Conservation (phyloP, 2,888 invertebrate genomes). For the Euclidia mi region DNA sequence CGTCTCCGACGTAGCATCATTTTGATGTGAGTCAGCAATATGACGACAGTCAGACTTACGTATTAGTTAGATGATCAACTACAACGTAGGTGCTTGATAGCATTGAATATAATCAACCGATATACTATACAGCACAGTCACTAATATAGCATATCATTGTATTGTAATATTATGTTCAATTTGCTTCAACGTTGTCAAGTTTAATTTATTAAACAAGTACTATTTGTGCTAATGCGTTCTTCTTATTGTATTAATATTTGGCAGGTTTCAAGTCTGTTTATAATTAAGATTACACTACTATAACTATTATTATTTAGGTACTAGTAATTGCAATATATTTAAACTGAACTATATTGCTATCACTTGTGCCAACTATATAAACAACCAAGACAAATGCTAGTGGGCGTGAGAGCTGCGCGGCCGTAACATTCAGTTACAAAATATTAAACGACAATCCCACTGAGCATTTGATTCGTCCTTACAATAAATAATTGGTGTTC, state of each 20-base stretch:
- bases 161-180: slow-evolving; percentile 13
- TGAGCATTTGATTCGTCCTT: slow-evolving; percentile 37
- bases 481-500: slow-evolving; percentile 77
- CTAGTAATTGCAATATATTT: slow-evolving; percentile 10
- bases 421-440: neutral
- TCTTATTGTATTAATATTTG: slow-evolving; percentile 80
- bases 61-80: no score
- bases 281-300: slow-evolving; percentile 48
- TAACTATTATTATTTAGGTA: slow-evolving; percentile 12
- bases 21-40: no score
- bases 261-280: slow-evolving; percentile 76
- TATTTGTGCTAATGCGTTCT: slow-evolving; percentile 62
- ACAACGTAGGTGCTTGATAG: no score
- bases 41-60: no score
- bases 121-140: neutral
- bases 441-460: slow-evolving; percentile 30
- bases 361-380: slow-evolving; percentile 19
- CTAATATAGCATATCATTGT: neutral
- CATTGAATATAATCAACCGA: no score
- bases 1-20: no score
- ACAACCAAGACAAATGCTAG: slow-evolving; percentile 11
- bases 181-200: slow-evolving; percentile 34
- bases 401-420: neutral
- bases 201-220: slow-evolving; percentile 46
- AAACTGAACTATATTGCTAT: slow-evolving; percentile 3